Percentiles rank a stretch among this genome's conserved stretches.
phyloP scores from a whole-genome alignment of 2,797 vertebrate species.

The Eospalax fontanierii region DNA sequence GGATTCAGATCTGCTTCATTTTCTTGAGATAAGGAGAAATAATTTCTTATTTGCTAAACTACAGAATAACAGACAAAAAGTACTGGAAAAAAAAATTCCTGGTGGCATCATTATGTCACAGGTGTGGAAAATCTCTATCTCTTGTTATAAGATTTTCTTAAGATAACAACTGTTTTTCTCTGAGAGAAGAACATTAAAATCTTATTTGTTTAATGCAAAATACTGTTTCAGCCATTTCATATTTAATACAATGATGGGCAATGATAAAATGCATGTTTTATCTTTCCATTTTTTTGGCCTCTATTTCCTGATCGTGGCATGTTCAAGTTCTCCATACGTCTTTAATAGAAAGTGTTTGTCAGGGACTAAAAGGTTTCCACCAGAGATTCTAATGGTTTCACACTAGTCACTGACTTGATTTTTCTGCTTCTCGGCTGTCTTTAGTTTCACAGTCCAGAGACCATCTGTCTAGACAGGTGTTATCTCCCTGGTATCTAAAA shows the following conservation, averaged over 20 bases:
- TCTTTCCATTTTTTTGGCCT: slow-evolving; percentile 10
- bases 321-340: slow-evolving; percentile 60
- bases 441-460: slow-evolving; percentile 84
- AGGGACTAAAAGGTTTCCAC: slow-evolving; percentile 73
- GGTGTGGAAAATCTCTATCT: not conserved
- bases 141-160: not conserved
- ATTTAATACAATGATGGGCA: not conserved
- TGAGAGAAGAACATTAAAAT: not conserved
- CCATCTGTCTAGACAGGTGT: slow-evolving; percentile 87
- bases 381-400: slow-evolving; percentile 82
- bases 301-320: slow-evolving; percentile 41
- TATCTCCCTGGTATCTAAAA: slow-evolving; percentile 88
- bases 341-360: slow-evolving; percentile 78
- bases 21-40: slow-evolving; percentile 20
- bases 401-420: slow-evolving; percentile 68
- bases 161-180: not conserved
- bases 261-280: not conserved
- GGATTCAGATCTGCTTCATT: not conserved
- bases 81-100: not conserved
- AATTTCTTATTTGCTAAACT: not conserved
- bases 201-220: not conserved
- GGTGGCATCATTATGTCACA: not conserved
- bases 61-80: not conserved
- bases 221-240: not conserved
- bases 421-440: slow-evolving; percentile 84